phyloP scores from a whole-genome alignment of 2,797 vertebrate species.

The Pangasius sanitwongsei region DNA sequence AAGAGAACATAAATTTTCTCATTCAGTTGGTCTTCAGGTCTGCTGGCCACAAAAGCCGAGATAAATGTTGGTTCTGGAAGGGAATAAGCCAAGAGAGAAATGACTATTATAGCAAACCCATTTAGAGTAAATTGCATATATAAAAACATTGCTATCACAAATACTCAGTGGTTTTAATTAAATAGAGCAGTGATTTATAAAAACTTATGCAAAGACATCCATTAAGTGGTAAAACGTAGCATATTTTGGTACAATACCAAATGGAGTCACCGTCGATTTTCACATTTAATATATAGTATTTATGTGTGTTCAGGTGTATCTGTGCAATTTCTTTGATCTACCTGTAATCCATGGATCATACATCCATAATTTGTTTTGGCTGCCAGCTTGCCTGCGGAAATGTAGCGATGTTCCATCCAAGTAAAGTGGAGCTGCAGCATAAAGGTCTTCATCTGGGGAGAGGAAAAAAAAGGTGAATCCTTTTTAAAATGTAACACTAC shows the following conservation, averaged over 20 bases:
- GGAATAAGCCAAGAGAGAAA: background rate
- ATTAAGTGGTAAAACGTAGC: background rate
- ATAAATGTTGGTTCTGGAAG: slow-evolving; percentile 77
- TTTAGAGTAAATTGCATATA: background rate
- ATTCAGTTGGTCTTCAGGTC: slow-evolving; percentile 64
- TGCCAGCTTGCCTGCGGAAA: slow-evolving; percentile 73
- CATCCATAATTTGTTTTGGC: slow-evolving; percentile 73
- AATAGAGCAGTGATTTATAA: background rate
- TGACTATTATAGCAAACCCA: background rate
- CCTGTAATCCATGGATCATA: slow-evolving; percentile 74
- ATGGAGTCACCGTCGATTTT: background rate
- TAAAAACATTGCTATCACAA: background rate
- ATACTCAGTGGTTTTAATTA: background rate
- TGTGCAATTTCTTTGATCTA: slow-evolving; percentile 50
- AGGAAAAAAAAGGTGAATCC: too few species aligned
- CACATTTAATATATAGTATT: background rate
- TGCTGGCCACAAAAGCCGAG: slow-evolving; percentile 69
- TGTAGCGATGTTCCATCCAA: slow-evolving; percentile 69
- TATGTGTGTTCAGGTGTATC: background rate
- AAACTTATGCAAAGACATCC: background rate
- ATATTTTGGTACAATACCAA: background rate
- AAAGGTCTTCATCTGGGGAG: slow-evolving; percentile 73
- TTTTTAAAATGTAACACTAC: background rate
- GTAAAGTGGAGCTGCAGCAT: slow-evolving; percentile 73
- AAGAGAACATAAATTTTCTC: slow-evolving; percentile 82